phyloP scores from a whole-genome alignment of 2,888 invertebrate species.

The Drosophila suboccidentalis region DNA sequence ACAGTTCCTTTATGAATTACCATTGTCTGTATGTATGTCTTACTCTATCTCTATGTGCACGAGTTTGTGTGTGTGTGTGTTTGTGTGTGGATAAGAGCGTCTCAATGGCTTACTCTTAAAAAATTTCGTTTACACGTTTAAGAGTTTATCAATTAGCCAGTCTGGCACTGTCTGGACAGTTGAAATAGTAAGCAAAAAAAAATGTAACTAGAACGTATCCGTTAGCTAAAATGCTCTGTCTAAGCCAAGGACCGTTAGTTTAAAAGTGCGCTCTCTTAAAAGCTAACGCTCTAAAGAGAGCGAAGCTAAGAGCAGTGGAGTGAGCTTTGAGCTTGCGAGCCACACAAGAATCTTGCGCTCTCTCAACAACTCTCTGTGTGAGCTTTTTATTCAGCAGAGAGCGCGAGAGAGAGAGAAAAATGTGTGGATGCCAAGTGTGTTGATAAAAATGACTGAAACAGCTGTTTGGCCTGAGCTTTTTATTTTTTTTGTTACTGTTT shows the following conservation, averaged over 20 bases:
- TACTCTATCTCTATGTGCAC: conserved; percentile 4
- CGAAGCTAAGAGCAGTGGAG: conserved; percentile 29
- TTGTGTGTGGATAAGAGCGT: conserved; percentile 22
- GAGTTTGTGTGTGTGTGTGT: neutral
- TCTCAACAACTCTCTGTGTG: neutral
- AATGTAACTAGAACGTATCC: conserved; percentile 9
- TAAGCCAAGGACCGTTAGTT: conserved; percentile 15
- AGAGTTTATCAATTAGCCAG: conserved; percentile 62
- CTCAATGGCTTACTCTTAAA: conserved; percentile 51
- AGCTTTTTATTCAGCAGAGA: conserved; percentile 55
- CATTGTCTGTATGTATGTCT: conserved; percentile 23
- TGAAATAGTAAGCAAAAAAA: conserved; percentile 17
- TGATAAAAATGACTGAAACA: conserved; percentile 39
- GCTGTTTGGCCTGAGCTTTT: conserved; percentile 50
- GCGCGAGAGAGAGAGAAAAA: neutral
- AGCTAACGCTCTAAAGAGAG: conserved; percentile 54
- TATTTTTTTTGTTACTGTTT: conserved; percentile 22
- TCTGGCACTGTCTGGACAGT: conserved; percentile 30
- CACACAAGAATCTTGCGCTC: conserved; percentile 21
- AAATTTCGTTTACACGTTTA: conserved; percentile 38
- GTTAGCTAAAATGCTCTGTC: conserved; percentile 11
- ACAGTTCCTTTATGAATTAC: conserved; percentile 61
- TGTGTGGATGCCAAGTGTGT: conserved; percentile 32
- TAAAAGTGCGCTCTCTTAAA: conserved; percentile 59
- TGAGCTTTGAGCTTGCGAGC: conserved; percentile 47